Evolutionary conservation across 1,140 invertebrate genomes (phyloP), one percentile per base, ranked within the genome.

Genomic region (Brachionus rotundiformis): DNA sequence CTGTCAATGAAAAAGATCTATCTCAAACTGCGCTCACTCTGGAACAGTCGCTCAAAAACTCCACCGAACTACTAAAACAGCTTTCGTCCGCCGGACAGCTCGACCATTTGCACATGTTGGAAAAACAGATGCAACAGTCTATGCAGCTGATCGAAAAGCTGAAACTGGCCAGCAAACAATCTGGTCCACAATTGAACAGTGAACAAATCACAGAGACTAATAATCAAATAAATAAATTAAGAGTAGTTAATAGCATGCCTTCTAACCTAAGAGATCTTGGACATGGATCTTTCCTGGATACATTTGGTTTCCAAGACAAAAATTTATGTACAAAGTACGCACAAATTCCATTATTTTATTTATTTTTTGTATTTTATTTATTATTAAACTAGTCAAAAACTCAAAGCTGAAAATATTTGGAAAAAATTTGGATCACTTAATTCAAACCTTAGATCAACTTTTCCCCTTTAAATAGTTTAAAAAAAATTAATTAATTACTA

Each of bases 101-200:
- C 3, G 68, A 73, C 13, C n/a, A 73, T 73, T 73, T 73, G 19
- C 68, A 73, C 29, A 73, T 44, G n/a, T 44, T 73, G 36, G 68
- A 73, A 73, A 73, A 44, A 27, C 68, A 73, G 44, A 44, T 73
- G 36, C 36, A 73, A 13, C 68, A 73, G 36, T 73, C 68, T 2
- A 73, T 73, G 68, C 68, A 73, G 19, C 27, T 73, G 10, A 73
- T 73, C 13, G 68, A 73, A 73, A 73, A 73, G 27, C 19, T 73
- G 6, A 73, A 73, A 25, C n/a, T 73, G 6, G 68, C 68, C 27
- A 73, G 68, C 41, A 73, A 44, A 10, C 63, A 68, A 68, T 31
- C 27, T 13, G 27, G 27, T 0, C 10, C 16, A 44, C 39, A n/a
- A n/a, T n/a, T n/a, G n/a, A n/a, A n/a, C n/a, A n/a, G n/a, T n/a